Evolutionary conservation across 2,888 invertebrate species (phyloP).

Genomic region (Clivina fossor): DNA sequence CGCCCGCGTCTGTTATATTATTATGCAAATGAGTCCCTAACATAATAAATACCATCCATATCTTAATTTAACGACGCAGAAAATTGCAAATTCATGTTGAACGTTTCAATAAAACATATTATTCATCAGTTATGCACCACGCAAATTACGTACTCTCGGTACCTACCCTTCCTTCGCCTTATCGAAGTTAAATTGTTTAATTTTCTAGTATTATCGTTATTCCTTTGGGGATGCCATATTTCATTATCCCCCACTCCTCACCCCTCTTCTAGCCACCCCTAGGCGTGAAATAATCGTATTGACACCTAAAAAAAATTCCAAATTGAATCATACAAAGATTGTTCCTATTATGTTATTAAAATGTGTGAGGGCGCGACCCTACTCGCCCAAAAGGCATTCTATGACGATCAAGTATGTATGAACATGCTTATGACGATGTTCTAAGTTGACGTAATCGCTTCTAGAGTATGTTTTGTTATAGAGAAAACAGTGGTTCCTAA

Average conservation of each 20-base stretch:
- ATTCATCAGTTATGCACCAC: too few species aligned
- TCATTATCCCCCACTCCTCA: conserved; percentile 47
- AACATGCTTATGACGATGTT: conserved; percentile 52
- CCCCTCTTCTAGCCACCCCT: conserved; percentile 5
- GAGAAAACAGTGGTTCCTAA: too few species aligned
- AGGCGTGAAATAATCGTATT: conserved; percentile 53
- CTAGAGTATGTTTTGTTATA: too few species aligned
- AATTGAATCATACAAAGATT: conserved; percentile 70
- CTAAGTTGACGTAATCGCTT: conserved; percentile 46
- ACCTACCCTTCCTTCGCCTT: conserved; percentile 34
- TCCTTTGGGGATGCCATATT: conserved; percentile 51
- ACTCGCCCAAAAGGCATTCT: too few species aligned
- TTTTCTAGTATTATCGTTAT: conserved; percentile 45
- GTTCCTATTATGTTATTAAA: conserved; percentile 69
- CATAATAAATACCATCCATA: too few species aligned
- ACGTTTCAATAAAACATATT: too few species aligned
- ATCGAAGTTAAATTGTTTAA: conserved; percentile 53
- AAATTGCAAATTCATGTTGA: too few species aligned
- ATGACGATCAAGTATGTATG: conserved; percentile 54
- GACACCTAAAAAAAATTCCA: conserved; percentile 61
- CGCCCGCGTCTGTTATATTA: too few species aligned
- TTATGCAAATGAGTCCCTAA: too few species aligned
- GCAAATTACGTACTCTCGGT: too few species aligned
- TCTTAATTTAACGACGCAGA: too few species aligned
- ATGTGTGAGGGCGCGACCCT: conserved; percentile 55